Conservation (phyloP, 2,113 vertebrate genomes). For the Tretioscincus oriximinensis region DNA sequence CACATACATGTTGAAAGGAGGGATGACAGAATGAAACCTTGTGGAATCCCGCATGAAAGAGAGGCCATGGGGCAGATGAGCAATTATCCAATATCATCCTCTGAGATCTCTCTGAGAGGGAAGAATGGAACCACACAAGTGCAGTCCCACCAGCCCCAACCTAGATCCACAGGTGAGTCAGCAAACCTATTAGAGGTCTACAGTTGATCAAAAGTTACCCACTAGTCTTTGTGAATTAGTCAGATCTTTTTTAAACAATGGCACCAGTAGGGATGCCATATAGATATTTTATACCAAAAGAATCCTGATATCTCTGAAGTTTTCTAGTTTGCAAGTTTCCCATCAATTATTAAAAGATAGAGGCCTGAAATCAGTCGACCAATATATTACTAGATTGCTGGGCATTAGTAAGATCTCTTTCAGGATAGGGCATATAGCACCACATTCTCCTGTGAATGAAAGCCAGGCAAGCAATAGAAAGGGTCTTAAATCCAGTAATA, state of each 20-base stretch:
- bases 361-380: constrained; percentile 7
- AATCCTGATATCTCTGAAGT: background rate
- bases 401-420: background rate
- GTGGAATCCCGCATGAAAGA: constrained; percentile 66
- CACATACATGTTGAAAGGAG: constrained; percentile 71
- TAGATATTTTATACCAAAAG: constrained; percentile 26
- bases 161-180: constrained; percentile 74
- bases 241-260: constrained; percentile 15
- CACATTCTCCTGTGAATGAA: constrained; percentile 9
- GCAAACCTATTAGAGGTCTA: constrained; percentile 58
- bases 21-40: constrained; percentile 72
- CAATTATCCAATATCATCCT: constrained; percentile 67
- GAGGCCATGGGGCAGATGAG: constrained; percentile 66
- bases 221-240: constrained; percentile 22
- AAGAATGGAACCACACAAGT: constrained; percentile 72
- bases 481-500: background rate
- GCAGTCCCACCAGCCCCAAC: constrained; percentile 68
- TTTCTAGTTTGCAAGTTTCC: constrained; percentile 23
- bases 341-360: constrained; percentile 15
- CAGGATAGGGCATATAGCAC: constrained; percentile 30
- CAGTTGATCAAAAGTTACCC: constrained; percentile 46
- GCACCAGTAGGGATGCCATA: constrained; percentile 9
- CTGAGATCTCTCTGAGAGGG: constrained; percentile 67
- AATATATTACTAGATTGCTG: constrained; percentile 2
- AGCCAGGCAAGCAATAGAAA: background rate